Base-by-base conservation (phyloP, 2,888 invertebrate genomes). In the Cordilura impudica region DNA sequence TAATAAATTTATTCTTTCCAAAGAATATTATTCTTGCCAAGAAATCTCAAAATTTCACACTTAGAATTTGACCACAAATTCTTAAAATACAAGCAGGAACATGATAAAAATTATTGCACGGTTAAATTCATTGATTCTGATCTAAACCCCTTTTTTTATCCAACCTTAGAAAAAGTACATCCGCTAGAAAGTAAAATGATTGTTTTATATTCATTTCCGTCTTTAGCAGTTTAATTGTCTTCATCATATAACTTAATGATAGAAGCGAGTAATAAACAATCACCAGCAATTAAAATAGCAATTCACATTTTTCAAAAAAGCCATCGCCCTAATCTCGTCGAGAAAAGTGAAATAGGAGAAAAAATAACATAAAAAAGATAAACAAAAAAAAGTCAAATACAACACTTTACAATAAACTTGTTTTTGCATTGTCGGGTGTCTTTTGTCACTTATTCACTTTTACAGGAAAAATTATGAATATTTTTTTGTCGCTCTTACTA, bases 271-370 rank as follows among this genome's bases (percentile, higher is more conserved):
- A 78, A 71, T 76, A 76, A 76, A 72, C 78, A 79, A 81, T 73
- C 76, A 76, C 60, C 65, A 75, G 77, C 81, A 80, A 81, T 81
- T 82, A 81, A 81, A 80, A 81, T 76, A 80, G 80, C 82, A 81
- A 80, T 82, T 81, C 81, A 80, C 75, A 78, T 73, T 80, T 71
- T 56, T 45, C 49, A 61, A 54, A 81, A 74, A 65, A 49, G 51
- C 39, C 66, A 67, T 53, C 74, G 19, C 23, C 58, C 63, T 69
- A 71, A 72, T 63, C 63, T 73, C 35, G 65, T 65, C 49, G 29
- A 10, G 63, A 71, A 63, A 47, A 63, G 12, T 53, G 26, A 49
- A 66, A 73, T n/a, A 56, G 12, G 14, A 35, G 18, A 43, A 19
- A n/a, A 29, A 19, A 51, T 5, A 51, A 51, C n/a, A 4, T 29